phyloP scores from a whole-genome alignment of 2,888 invertebrate species.

The Drosophila mayaguana region DNA sequence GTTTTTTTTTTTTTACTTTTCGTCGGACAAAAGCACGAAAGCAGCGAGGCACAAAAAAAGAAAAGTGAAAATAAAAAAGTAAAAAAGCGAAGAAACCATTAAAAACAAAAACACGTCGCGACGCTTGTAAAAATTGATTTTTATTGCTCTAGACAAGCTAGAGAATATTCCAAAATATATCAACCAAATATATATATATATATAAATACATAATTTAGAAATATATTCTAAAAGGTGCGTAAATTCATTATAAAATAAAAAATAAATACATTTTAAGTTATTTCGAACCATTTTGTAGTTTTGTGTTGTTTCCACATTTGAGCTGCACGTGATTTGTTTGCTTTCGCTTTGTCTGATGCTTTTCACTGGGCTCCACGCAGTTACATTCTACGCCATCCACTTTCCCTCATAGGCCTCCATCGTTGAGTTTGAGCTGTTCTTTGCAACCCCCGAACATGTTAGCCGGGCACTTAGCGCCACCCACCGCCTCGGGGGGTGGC shows the following conservation, averaged over 20 bases:
- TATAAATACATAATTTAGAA: constrained; percentile 23
- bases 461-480: constrained; percentile 42
- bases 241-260: constrained; percentile 6
- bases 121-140: constrained; percentile 76
- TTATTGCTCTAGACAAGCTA: constrained; percentile 61
- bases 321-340: constrained; percentile 67
- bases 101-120: constrained; percentile 58
- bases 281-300: background rate
- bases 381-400: constrained; percentile 17
- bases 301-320: constrained; percentile 32
- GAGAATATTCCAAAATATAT: constrained; percentile 31
- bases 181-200: constrained; percentile 37
- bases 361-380: constrained; percentile 32
- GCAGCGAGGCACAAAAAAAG: background rate
- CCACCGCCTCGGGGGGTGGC: constrained; percentile 25
- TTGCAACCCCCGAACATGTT: constrained; percentile 53
- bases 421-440: constrained; percentile 34
- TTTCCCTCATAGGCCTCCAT: constrained; percentile 26
- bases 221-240: constrained; percentile 50
- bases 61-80: constrained; percentile 1
- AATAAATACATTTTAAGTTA: no score
- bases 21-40: constrained; percentile 36
- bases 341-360: constrained; percentile 41
- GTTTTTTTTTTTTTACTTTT: constrained; percentile 11
- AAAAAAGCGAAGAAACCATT: constrained; percentile 38